Base-by-base conservation (phyloP, 2,888 invertebrate genomes). In the Entomobrya multifasciata region DNA sequence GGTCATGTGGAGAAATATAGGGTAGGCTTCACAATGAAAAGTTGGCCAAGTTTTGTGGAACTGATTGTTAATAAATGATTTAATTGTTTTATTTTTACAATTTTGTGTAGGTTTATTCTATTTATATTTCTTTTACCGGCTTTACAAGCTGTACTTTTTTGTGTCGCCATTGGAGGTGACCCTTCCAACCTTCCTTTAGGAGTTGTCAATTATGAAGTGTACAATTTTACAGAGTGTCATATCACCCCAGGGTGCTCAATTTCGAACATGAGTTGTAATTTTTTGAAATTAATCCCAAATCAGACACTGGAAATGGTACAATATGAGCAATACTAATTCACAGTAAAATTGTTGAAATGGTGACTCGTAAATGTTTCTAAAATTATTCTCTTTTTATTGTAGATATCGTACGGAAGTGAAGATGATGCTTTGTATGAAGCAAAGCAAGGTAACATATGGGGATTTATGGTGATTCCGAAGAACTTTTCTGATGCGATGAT, bases 61-160 rank as follows among this genome's bases (percentile, higher is more conserved):
- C n/a, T n/a, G n/a, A n/a, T n/a, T n/a, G n/a, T 27, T 60, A 11
- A 60, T 5, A 1, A 27, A 13, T 3, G 15, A 27, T 1, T n/a
- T 27, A 13, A 25, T 15, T 60, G 8, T 30, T 62, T 65, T 36
- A 11, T 10, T 65, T 65, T 36, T 17, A 0, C 20, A 6, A 20
- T n/a, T n/a, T n/a, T n/a, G n/a, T n/a, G 8, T 36, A 97, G 97
- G 60, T 96, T 98, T 88, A 96, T 98, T 96, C 93, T 97, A 92
- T 98, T 98, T 93, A 97, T 98, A 92, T 98, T 98, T 93, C 96
- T 97, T 47, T 93, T 98, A 91, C 98, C 98, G n/a, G 96, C 97
- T 36, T 96, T 98, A 95, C 97, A 98, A 93, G 97, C 98, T 88
- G 96, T 97, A 83, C 95, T 98, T 85, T 98, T 98, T 94, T 98